These are phyloP conservation scores for Physella acuta DNA, from an alignment of 1,140 invertebrate species.

Conservation along the genomic window DNA sequence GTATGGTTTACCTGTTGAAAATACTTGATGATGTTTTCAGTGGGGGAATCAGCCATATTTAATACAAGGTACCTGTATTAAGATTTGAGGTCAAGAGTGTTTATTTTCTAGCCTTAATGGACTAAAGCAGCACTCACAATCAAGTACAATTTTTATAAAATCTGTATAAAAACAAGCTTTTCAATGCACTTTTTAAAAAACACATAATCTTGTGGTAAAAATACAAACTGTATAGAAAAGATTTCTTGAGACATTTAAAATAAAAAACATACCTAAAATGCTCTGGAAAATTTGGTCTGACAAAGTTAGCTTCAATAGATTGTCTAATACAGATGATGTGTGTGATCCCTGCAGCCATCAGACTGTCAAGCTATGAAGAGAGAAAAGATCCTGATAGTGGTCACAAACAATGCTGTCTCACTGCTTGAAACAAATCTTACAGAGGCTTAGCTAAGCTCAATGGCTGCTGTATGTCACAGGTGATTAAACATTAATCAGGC, in stretches of 20 bases:
- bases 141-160: no score
- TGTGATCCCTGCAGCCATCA: constrained; percentile 67
- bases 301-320: constrained; percentile 68
- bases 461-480: no score
- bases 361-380: constrained; percentile 56
- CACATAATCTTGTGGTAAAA: not conserved
- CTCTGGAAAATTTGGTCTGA: constrained; percentile 71
- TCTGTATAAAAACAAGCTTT: no score
- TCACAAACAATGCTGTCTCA: not conserved
- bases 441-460: no score
- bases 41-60: constrained; percentile 68
- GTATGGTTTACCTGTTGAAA: constrained; percentile 8
- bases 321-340: constrained; percentile 74
- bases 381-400: not conserved
- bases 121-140: no score
- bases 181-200: no score
- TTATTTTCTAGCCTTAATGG: no score
- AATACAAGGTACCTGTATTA: constrained; percentile 68
- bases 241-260: not conserved
- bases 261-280: constrained; percentile 62
- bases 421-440: no score
- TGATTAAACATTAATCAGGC: no score
- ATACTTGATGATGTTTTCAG: constrained; percentile 71
- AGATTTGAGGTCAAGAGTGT: no score
- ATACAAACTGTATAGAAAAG: not conserved